Base-by-base conservation (phyloP, 2,113 vertebrate species). In the Egretta garzetta region DNA sequence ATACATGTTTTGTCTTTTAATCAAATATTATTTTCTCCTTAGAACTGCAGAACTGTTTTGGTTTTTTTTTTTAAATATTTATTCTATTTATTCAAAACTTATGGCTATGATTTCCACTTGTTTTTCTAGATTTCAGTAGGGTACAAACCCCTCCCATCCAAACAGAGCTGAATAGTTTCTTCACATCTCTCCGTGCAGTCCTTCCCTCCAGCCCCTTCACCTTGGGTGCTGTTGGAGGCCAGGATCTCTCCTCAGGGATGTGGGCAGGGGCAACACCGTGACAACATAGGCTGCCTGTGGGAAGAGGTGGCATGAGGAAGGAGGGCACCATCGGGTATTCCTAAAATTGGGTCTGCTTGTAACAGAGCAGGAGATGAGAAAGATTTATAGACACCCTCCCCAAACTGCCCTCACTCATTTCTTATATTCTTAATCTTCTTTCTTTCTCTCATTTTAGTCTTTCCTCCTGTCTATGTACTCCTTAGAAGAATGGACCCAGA, bases 1-100 rank as follows among this genome's bases (percentile, higher is more conserved):
- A 88, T 97, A 94, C 90, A 95, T 95, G 97, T 94, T 98, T 96
- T 97, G 97, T 97, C 97, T 98, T 95, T 97, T 96, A 95, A 98
- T 97, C 94, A 97, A 96, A 96, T 98, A 97, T 89, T 98, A 95
- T 96, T 97, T 95, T 96, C 95, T 96, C 35, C 33, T 91, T 92
- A 96, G 95, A 97, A 95, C 79, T 93, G 43, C 92, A 96, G 75
- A 75, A 41, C 77, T 93, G 26, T 19, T 47, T 47, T 19, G 24
- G 60, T 41, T 39, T 39, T 13, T 73, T 92, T 63, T 74, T 59
- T 32, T 3, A 43, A 53, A 79, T 68, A 92, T 91, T 84, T 90
- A 94, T 96, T 97, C 95, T 89, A 76, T 97, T 97, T 96, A 96
- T 92, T 95, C 85, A 93, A 98, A 98, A 95, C 86, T 88, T 86